phyloP scores from a whole-genome alignment of 1,140 invertebrate species.

The Danaus melanippus region DNA sequence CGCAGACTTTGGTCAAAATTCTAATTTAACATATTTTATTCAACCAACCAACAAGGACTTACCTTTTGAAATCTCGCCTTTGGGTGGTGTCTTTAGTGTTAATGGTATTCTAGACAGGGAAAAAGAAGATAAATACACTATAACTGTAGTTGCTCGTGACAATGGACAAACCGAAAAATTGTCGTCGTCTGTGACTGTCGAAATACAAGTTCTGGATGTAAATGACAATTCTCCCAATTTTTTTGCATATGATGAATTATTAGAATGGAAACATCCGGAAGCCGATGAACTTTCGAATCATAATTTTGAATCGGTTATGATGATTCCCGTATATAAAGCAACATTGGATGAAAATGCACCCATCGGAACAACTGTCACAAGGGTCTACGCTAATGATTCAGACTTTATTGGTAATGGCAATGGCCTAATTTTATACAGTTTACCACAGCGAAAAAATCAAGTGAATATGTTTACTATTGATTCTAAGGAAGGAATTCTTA shows the following conservation, averaged over 20 bases:
- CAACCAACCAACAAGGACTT: slow-evolving; percentile 73
- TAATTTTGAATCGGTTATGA: slow-evolving; percentile 69
- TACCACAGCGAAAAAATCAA: slow-evolving; percentile 75
- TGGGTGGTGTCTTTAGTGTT: slow-evolving; percentile 83
- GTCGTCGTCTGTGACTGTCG: slow-evolving; percentile 81
- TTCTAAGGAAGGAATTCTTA: slow-evolving; percentile 85
- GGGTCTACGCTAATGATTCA: slow-evolving; percentile 86
- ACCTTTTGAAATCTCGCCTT: slow-evolving; percentile 81
- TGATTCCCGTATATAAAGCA: slow-evolving; percentile 80
- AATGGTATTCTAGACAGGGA: slow-evolving; percentile 87
- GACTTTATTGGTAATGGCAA: slow-evolving; percentile 89
- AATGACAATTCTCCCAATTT: slow-evolving; percentile 85
- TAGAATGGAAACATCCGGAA: slow-evolving; percentile 67
- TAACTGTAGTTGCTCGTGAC: slow-evolving; percentile 84
- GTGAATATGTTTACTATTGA: slow-evolving; percentile 83
- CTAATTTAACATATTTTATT: slow-evolving; percentile 82
- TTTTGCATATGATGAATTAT: slow-evolving; percentile 78
- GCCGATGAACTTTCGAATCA: slow-evolving; percentile 64
- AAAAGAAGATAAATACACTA: slow-evolving; percentile 77
- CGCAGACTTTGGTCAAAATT: slow-evolving; percentile 82
- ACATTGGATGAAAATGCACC: slow-evolving; percentile 79
- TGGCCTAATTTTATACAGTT: slow-evolving; percentile 82
- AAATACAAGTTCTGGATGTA: slow-evolving; percentile 84
- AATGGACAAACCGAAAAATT: slow-evolving; percentile 74
- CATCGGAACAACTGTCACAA: slow-evolving; percentile 78